These are phyloP conservation scores for Pangasianodon gigas DNA, from an alignment of 2,113 vertebrate genomes.

Conservation along the genomic window DNA sequence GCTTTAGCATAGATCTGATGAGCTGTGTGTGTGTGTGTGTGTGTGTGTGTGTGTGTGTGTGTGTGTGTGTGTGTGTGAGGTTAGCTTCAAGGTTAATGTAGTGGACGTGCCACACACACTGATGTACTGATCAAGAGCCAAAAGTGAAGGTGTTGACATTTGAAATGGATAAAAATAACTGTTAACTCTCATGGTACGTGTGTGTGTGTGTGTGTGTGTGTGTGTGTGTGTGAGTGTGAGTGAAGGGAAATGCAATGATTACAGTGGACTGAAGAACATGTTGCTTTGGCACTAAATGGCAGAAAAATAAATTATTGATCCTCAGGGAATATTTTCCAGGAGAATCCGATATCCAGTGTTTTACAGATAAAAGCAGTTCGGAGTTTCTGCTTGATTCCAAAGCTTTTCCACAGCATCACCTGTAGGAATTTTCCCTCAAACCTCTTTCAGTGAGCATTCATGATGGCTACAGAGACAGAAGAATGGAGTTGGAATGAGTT, in stretches of 20 bases:
- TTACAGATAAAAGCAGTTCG: not conserved
- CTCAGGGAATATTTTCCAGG: not conserved
- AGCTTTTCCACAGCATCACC: conserved; percentile 42
- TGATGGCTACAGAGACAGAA: conserved; percentile 44
- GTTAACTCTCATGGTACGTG: not conserved
- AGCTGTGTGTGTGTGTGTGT: not conserved
- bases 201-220: not conserved
- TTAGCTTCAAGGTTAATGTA: conserved; percentile 47
- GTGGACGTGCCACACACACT: conserved; percentile 30
- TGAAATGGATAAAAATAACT: conserved; percentile 26
- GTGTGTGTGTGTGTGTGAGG: not conserved
- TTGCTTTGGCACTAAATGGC: not conserved
- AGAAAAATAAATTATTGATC: not conserved
- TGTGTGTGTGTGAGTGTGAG: conserved; percentile 3
- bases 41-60: conserved; percentile 17
- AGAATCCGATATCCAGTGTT: not conserved
- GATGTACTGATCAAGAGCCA: conserved; percentile 30
- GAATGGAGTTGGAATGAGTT: conserved; percentile 46
- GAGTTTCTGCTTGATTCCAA: not conserved
- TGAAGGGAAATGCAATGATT: not conserved
- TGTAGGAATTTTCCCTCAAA: not conserved
- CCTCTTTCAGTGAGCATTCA: not conserved
- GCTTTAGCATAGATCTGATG: conserved; percentile 20
- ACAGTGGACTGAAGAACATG: not conserved
- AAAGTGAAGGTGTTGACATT: not conserved